These are phyloP conservation scores for Brachionus sp. DNA, from an alignment of 1,140 invertebrate genomes.

Conservation along the genomic window DNA sequence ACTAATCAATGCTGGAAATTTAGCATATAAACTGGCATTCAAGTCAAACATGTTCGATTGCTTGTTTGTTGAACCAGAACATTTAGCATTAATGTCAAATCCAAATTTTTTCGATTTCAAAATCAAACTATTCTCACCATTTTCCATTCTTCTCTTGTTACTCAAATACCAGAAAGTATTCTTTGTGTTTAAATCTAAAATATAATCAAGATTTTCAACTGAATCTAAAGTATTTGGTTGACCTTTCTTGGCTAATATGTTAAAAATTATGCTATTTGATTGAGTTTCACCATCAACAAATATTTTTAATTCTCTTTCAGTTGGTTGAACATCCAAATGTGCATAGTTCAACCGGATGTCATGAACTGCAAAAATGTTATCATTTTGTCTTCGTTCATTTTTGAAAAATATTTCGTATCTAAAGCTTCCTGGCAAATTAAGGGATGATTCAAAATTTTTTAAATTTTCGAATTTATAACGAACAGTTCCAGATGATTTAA, in stretches of 20 bases:
- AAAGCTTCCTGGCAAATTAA: not conserved
- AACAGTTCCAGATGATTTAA: not conserved
- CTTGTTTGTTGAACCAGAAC: not conserved
- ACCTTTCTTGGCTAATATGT: slow-evolving; percentile 4
- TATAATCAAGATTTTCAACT: not conserved
- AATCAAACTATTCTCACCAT: not conserved
- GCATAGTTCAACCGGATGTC: not conserved
- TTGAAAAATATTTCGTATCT: not conserved
- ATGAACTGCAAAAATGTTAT: slow-evolving; percentile 4
- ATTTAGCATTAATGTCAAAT: not conserved
- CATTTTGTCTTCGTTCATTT: not conserved
- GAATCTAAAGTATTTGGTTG: not conserved
- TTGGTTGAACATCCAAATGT: not conserved
- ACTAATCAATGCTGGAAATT: not conserved
- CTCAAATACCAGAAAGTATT: not conserved
- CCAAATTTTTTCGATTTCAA: not conserved
- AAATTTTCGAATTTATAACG: not conserved
- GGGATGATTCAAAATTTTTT: slow-evolving; percentile 24
- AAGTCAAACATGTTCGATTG: not conserved
- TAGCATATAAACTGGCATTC: not conserved
- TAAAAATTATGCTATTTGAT: not conserved
- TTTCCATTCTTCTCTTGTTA: not conserved
- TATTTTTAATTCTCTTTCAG: slow-evolving; percentile 15
- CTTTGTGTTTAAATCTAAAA: not conserved
- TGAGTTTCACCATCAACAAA: slow-evolving; percentile 6